Base-by-base conservation (phyloP, 2,797 vertebrate genomes). In the Gymnoscopelus braueri region DNA sequence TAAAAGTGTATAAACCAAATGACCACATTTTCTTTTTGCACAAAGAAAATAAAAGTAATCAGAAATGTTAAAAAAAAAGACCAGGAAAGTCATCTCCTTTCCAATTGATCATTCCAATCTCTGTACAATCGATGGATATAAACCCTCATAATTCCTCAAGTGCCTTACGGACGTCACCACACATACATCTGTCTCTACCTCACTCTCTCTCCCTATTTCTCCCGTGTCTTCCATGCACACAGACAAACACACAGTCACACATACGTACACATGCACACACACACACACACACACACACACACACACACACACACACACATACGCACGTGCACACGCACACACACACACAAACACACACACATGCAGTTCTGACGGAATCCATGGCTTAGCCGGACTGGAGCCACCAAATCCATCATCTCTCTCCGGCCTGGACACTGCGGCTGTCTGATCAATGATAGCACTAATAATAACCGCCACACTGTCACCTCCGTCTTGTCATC, bases 381-480 rank as follows among this genome's bases (percentile, higher is more conserved):
- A 74, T 63, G 72, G 76, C 83, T 80, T 60, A 77, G 82, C 84
- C 79, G 77, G 89, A 84, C 81, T 55, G 66, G 72, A 81, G 87
- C 87, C 84, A 78, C 81, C 32, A 32, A 89, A 93, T 92, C 88
- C 90, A 93, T 93, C 92, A 93, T 92, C 80, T 74, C 77, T 84
- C 88, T 91, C 80, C 72, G 84, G 75, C 82, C 72, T 77, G 74
- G 69, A 82, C 57, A 35, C 82, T 84, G 76, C 54, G 54, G 71
- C 86, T 80, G 77, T 89, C 93, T 93, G 92, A 94, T 94, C 93
- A 94, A 93, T 93, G 93, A 94, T 93, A 93, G 86, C 83, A 84
- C 92, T 93, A 94, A 93, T 94, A 93, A 94, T 93, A 94, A 93
- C 92, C 79, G 91, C 90, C 89, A 89, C 69, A 59, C 89, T 89